These are phyloP conservation scores for Burhinus oedicnemus DNA, from an alignment of 2,113 vertebrate genomes.

Conservation along the genomic window DNA sequence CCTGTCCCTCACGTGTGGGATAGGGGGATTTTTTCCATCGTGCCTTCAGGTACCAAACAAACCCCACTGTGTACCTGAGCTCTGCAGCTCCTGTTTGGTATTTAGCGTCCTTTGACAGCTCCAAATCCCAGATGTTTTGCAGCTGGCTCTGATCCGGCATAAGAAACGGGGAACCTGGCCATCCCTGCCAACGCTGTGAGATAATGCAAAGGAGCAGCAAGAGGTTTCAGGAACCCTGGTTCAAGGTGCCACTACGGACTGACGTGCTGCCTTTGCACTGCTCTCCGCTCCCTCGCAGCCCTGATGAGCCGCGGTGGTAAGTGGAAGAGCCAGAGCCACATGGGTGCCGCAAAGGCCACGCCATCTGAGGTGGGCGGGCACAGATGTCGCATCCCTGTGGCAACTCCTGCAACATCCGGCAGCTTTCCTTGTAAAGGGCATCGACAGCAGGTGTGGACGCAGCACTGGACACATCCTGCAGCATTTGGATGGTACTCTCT, in stretches of 20 bases:
- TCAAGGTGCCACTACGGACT: background rate
- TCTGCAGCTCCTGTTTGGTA: background rate
- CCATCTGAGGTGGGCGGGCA: background rate
- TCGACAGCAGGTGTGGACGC: background rate
- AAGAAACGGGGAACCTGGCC: background rate
- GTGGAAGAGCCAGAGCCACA: background rate
- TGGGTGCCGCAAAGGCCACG: background rate
- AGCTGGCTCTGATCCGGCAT: background rate
- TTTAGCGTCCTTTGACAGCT: background rate
- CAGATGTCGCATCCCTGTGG: background rate
- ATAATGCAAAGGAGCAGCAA: background rate
- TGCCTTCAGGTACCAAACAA: background rate
- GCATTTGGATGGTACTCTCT: background rate
- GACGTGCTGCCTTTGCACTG: background rate
- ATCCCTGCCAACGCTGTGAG: accelerated
- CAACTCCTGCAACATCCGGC: background rate
- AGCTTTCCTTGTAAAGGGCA: background rate
- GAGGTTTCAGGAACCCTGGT: background rate
- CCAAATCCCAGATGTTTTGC: background rate
- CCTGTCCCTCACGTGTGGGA: accelerated
- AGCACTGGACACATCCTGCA: background rate
- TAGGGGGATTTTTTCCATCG: accelerated
- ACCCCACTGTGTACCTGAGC: background rate
- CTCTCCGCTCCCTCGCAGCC: accelerated
- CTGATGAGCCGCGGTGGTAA: accelerated